Base-by-base conservation (phyloP, 2,888 invertebrate genomes). In the Drosophila affinis region DNA sequence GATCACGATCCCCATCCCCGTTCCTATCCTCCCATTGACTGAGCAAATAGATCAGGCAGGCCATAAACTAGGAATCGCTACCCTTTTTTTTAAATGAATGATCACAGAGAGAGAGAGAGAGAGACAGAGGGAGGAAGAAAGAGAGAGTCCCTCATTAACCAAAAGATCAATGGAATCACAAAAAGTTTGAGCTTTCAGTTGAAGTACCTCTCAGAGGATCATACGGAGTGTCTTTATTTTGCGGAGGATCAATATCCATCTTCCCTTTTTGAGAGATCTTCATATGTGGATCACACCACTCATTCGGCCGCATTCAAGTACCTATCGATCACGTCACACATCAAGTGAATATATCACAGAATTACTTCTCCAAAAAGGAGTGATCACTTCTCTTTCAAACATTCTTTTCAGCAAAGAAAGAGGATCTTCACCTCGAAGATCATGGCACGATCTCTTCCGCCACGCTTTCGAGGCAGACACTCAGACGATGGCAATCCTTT, bases 1-100 rank as follows among this genome's bases (percentile, higher is more conserved):
- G 63, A 62, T 71, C 70, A 70, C 70, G 70, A 70, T 71, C 46
- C 55, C 34, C 39, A 39, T 14, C 14, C 39, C 39, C 24, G 12
- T 34, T 3, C 32, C 32, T 10, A 21, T 21, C 21, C 21, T 21
- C 3, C 39, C 32, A 61, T 70, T 55, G 62, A 55, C 27, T 32
- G 54, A 45, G 29, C 27, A 70, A 70, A 51, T 60, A 61, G 71
- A 70, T 71, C 71, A 60, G 39, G 52, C 46, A 14, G 21, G 6
- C n/a, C 24, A 47, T 27, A 21, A 27, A 47, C 24, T 21, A 3
- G 10, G 18, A n/a, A 3, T 6, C 6, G 6, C 1, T 6, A 39
- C 6, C 6, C 7, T n/a, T 7, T 39, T 7, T 39, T n/a, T 3
- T n/a, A 14, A 39, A 3, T 39, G 14, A n/a, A 39, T 39, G 39